Conservation (phyloP, 2,888 invertebrate genomes). For the Tromatobia lineatoria region DNA sequence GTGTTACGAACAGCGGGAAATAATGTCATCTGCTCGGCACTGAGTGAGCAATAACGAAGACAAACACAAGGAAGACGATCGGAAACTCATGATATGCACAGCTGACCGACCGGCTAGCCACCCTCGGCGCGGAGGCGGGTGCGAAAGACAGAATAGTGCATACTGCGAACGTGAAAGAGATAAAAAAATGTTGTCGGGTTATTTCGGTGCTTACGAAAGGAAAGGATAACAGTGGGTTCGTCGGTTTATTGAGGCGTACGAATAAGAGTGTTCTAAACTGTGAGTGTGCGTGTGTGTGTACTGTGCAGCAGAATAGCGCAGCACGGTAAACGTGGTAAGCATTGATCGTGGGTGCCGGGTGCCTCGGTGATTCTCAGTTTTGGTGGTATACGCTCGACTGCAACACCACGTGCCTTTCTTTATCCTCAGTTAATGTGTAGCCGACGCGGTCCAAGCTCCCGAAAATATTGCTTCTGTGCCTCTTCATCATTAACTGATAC, state of each 20-base stretch:
- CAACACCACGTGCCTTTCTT: slow-evolving; percentile 69
- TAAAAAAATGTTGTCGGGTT: slow-evolving; percentile 13
- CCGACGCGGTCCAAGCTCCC: slow-evolving; percentile 13
- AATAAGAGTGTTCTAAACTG: slow-evolving; percentile 11
- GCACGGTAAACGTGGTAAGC: slow-evolving; percentile 56
- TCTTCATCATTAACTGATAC: slow-evolving; percentile 10
- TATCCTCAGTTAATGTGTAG: slow-evolving; percentile 37
- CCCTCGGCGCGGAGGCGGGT: slow-evolving; percentile 24
- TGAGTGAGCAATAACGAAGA: not conserved
- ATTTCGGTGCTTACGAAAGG: slow-evolving; percentile 10
- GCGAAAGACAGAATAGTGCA: slow-evolving; percentile 6
- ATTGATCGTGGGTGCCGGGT: slow-evolving; percentile 64
- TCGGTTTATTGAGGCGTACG: not conserved
- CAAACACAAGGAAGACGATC: not conserved
- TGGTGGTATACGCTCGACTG: slow-evolving; percentile 65
- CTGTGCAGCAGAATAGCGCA: slow-evolving; percentile 41
- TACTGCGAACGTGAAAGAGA: not conserved
- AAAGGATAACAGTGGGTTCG: not conserved
- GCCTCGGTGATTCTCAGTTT: slow-evolving; percentile 54
- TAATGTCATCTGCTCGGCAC: not conserved
- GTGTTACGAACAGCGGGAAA: no score
- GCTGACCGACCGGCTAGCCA: slow-evolving; percentile 64
- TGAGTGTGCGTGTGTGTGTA: slow-evolving; percentile 32
- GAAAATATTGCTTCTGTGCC: not conserved
- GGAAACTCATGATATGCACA: slow-evolving; percentile 60